These are phyloP conservation scores for Zaprionus kolodkinae DNA, from an alignment of 1,140 invertebrate species.

Conservation along the genomic window DNA sequence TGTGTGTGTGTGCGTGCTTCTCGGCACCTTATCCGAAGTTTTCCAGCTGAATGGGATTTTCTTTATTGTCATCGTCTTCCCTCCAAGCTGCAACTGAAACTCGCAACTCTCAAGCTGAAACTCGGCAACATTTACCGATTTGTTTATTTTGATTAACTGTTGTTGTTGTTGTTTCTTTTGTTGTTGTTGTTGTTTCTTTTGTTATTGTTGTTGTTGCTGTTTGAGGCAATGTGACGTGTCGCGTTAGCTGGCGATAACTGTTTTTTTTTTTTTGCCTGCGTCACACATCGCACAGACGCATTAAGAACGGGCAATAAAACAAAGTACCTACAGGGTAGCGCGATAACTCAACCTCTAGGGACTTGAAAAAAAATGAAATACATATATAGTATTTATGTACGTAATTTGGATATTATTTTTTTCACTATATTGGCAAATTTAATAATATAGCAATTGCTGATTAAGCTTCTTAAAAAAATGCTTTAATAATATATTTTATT, in stretches of 20 bases:
- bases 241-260: conserved; percentile 36
- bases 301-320: conserved; percentile 23
- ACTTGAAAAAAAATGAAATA: not conserved
- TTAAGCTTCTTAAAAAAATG: no score
- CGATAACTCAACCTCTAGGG: not conserved
- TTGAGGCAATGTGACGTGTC: conserved; percentile 41
- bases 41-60: conserved; percentile 56
- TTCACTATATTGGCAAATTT: no score
- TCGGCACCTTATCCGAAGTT: conserved; percentile 51
- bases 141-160: conserved; percentile 55
- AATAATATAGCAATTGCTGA: no score
- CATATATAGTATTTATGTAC: no score
- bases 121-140: conserved; percentile 43
- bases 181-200: conserved; percentile 6
- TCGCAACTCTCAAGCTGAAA: conserved; percentile 6
- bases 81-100: conserved; percentile 2
- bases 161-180: conserved; percentile 25
- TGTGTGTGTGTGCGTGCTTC: conserved; percentile 5
- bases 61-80: conserved; percentile 45
- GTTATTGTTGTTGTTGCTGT: no score
- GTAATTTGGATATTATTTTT: no score
- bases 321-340: not conserved
- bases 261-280: not conserved
- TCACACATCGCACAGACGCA: conserved; percentile 14
- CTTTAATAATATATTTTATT: no score